These are phyloP conservation scores for Forbesichthys agassizii DNA, from an alignment of 2,113 vertebrate genomes.

Conservation along the genomic window DNA sequence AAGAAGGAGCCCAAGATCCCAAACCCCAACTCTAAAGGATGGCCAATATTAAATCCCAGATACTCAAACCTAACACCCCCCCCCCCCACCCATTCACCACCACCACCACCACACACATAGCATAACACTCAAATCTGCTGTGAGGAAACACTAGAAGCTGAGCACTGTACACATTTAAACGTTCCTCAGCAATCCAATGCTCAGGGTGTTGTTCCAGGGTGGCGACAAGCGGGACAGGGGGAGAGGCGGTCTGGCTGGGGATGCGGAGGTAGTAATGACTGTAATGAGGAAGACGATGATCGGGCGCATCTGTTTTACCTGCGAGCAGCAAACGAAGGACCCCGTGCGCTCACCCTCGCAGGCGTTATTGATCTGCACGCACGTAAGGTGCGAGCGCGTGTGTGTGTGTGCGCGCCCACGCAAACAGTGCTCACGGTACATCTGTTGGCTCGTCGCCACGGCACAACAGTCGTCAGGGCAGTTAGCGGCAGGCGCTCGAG, in stretches of 20 bases:
- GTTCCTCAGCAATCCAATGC: no score
- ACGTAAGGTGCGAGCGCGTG: neutral
- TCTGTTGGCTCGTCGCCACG: slow-evolving; percentile 65
- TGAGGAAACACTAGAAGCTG: no score
- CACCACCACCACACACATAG: no score
- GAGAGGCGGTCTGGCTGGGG: neutral
- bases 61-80: no score
- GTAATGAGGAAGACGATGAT: slow-evolving; percentile 54
- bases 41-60: no score
- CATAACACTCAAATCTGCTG: no score
- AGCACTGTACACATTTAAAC: neutral
- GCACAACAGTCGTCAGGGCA: slow-evolving; percentile 68
- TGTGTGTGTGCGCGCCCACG: neutral
- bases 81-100: no score
- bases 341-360: slow-evolving; percentile 4
- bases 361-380: slow-evolving; percentile 14
- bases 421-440: slow-evolving; percentile 45
- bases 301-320: slow-evolving; percentile 37
- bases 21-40: no score
- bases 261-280: slow-evolving; percentile 31
- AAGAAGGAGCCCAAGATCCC: no score
- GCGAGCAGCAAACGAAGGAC: slow-evolving; percentile 49
- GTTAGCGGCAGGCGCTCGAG: slow-evolving; percentile 65
- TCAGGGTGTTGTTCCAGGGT: neutral
- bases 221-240: neutral